Percentiles rank a stretch among this genome's conserved stretches.
Conservation (phyloP, 1,140 invertebrate species). For the Drosophila funebris region DNA sequence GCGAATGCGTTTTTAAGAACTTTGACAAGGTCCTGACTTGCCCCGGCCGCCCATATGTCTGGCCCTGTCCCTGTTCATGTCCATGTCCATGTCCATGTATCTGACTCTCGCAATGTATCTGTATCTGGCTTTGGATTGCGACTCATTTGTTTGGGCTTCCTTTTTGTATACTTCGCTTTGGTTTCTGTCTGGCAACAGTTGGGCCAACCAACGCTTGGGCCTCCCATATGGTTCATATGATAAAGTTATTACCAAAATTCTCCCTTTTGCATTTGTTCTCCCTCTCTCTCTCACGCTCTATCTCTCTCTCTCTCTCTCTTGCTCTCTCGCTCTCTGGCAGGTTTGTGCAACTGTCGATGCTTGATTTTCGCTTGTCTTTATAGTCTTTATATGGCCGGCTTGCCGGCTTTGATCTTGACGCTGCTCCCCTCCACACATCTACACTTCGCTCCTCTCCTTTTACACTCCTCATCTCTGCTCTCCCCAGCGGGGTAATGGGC, state of each 20-base stretch:
- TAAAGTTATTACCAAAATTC: constrained; percentile 76
- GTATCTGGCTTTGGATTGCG: neutral
- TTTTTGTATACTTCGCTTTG: constrained; percentile 13
- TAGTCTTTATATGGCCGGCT: constrained; percentile 57
- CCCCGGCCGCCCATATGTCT: constrained; percentile 54
- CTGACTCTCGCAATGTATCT: neutral
- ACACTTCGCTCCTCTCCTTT: neutral
- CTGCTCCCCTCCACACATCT: constrained; percentile 14
- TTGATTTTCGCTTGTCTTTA: constrained; percentile 76
- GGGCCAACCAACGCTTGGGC: constrained; percentile 33
- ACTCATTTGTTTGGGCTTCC: constrained; percentile 59
- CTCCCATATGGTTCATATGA: constrained; percentile 69
- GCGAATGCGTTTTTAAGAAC: constrained; percentile 77
- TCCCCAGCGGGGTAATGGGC: constrained; percentile 54
- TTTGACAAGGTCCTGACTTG: constrained; percentile 80
- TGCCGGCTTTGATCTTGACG: constrained; percentile 75
- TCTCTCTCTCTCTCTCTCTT: constrained; percentile 12
- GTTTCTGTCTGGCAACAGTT: constrained; percentile 56
- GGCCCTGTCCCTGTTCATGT: constrained; percentile 2
- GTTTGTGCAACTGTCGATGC: constrained; percentile 65
- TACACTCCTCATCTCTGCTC: neutral
- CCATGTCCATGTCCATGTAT: neutral
- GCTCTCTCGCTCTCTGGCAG: constrained; percentile 22
- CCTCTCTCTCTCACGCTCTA: constrained; percentile 14
- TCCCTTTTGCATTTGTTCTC: constrained; percentile 8